Evolutionary conservation across 2,797 vertebrate species (phyloP).

Genomic region (Pygocentrus nattereri): DNA sequence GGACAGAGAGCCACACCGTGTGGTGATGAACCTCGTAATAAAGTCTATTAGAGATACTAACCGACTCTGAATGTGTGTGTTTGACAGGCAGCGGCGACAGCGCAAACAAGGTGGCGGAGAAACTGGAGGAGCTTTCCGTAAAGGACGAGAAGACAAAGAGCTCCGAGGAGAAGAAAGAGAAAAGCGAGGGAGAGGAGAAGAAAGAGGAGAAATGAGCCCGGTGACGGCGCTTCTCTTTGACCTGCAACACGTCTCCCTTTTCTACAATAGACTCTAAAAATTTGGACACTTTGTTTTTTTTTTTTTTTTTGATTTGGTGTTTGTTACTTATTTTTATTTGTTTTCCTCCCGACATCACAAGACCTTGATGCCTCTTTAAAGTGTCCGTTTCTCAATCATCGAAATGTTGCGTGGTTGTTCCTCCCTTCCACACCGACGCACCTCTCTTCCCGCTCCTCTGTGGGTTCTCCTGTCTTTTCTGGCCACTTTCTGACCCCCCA

Average conservation of each 20-base stretch:
- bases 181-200: no score
- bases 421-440: constrained; percentile 65
- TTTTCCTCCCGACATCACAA: constrained; percentile 87
- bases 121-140: constrained; percentile 94
- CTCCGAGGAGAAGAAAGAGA: no score
- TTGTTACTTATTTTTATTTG: constrained; percentile 77
- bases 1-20: no score
- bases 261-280: constrained; percentile 96
- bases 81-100: constrained; percentile 70
- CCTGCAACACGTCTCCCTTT: constrained; percentile 83
- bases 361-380: constrained; percentile 83
- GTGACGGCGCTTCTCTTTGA: constrained; percentile 74
- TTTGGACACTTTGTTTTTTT: constrained; percentile 90
- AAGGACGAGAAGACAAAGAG: constrained; percentile 84
- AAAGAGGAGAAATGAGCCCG: constrained; percentile 74
- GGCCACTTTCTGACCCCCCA: neutral
- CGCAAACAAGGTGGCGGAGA: constrained; percentile 90
- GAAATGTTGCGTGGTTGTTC: constrained; percentile 79
- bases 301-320: constrained; percentile 67
- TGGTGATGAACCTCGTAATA: no score
- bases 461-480: constrained; percentile 61
- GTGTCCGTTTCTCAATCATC: constrained; percentile 85
- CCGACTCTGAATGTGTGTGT: constrained; percentile 10
- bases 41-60: no score
- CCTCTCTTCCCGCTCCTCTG: constrained; percentile 27